A percentile compares a stretch with the other conserved stretches of the same genome.
Conservation (phyloP, 2,888 invertebrate genomes). For the Gastracanthus pulcherrimus region DNA sequence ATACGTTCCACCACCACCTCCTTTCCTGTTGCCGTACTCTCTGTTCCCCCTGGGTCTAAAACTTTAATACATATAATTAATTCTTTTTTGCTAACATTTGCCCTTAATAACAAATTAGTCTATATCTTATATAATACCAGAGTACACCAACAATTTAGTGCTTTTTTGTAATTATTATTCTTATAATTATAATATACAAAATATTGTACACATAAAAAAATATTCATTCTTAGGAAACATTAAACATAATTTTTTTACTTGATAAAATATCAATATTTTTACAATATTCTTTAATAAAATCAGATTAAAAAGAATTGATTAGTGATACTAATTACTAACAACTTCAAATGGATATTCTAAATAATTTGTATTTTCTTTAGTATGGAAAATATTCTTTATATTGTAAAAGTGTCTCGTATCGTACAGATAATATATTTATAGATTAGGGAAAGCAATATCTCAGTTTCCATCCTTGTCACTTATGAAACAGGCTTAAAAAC, state of each 20-base stretch:
- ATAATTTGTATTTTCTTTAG: too few species aligned
- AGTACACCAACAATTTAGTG: not conserved
- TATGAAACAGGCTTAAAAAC: not conserved
- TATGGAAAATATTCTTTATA: not conserved
- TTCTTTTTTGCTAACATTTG: conserved; percentile 19
- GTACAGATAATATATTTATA: not conserved
- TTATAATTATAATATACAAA: not conserved
- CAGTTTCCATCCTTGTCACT: not conserved
- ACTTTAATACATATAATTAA: conserved; percentile 58
- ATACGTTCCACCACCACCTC: conserved; percentile 63
- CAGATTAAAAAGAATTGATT: too few species aligned
- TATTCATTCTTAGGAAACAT: not conserved
- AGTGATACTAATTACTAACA: too few species aligned
- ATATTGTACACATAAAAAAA: not conserved
- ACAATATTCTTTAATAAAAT: too few species aligned
- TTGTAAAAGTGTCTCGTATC: not conserved
- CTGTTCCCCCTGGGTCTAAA: conserved; percentile 74
- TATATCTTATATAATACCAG: not conserved
- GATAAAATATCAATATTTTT: too few species aligned
- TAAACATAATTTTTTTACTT: too few species aligned
- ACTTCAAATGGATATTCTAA: too few species aligned
- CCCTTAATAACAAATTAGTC: not conserved
- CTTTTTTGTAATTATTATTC: not conserved
- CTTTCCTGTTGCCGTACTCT: conserved; percentile 72
- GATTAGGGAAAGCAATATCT: not conserved